A percentile compares a stretch with the other conserved stretches of the same genome.
phyloP scores from a whole-genome alignment of 2,797 vertebrate genomes.

The Rhinophrynus dorsalis region DNA sequence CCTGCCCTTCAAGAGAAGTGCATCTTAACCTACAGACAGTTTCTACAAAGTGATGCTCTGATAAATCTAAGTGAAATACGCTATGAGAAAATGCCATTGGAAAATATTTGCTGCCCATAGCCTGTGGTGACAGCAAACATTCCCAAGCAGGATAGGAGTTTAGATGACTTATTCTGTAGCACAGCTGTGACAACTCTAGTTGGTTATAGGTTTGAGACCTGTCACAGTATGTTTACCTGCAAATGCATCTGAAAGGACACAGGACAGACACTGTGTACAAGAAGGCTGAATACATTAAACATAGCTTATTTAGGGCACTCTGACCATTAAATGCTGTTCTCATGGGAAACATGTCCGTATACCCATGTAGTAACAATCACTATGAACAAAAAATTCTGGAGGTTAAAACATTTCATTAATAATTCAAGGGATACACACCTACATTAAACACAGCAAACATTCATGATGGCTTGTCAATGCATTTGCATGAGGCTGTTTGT shows the following conservation, averaged over 20 bases:
- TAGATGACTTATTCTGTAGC: conserved; percentile 75
- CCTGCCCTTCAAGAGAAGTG: conserved; percentile 48
- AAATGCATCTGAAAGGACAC: conserved; percentile 86
- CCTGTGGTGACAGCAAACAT: conserved; percentile 91
- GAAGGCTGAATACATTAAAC: conserved; percentile 69
- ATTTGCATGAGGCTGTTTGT: conserved; percentile 51
- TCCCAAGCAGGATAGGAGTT: conserved; percentile 75
- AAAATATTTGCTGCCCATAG: conserved; percentile 82
- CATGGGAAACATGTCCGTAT: conserved; percentile 70
- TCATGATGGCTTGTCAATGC: not conserved
- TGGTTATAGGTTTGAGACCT: conserved; percentile 78
- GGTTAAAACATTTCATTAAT: conserved; percentile 63
- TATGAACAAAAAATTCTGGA: conserved; percentile 75
- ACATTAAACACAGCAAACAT: conserved; percentile 34
- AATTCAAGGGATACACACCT: conserved; percentile 56
- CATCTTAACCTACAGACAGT: conserved; percentile 54
- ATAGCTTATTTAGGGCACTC: conserved; percentile 64
- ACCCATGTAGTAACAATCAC: conserved; percentile 66
- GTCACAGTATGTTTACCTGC: conserved; percentile 86
- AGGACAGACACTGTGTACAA: conserved; percentile 79
- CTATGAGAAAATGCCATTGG: conserved; percentile 53
- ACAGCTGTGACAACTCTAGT: conserved; percentile 84
- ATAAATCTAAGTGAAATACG: conserved; percentile 50
- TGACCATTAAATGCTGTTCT: conserved; percentile 56
- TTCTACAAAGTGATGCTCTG: conserved; percentile 52